These are phyloP conservation scores for Tolmerus cingulatus DNA, from an alignment of 2,888 invertebrate genomes.

Conservation along the genomic window DNA sequence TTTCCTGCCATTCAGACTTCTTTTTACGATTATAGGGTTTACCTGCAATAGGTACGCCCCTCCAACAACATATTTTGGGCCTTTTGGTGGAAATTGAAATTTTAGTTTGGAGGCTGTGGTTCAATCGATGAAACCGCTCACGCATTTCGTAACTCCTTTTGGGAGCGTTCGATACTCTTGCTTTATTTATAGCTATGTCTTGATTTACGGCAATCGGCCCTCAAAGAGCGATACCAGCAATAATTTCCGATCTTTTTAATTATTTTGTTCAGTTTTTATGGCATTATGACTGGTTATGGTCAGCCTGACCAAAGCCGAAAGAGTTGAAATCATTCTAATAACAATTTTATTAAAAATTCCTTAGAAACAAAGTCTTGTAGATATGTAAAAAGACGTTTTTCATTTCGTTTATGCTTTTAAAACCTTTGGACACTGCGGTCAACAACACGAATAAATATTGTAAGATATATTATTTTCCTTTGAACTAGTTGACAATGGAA, in stretches of 20 bases:
- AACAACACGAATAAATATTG: not conserved
- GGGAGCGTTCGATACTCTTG: not conserved
- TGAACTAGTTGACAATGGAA: not conserved
- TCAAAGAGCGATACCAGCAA: not conserved
- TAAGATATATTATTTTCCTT: not conserved
- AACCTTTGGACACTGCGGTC: not conserved
- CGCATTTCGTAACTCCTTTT: conserved; percentile 18
- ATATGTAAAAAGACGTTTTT: not conserved
- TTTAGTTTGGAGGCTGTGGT: not conserved
- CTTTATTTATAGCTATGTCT: not conserved
- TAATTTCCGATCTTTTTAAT: not conserved
- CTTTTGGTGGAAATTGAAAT: not conserved
- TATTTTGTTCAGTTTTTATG: not conserved
- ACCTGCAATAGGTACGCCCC: not conserved
- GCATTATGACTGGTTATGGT: not conserved
- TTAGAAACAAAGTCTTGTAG: not conserved
- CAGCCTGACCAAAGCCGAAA: not conserved
- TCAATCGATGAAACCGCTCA: not conserved
- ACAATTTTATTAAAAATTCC: not conserved
- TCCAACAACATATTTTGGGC: not conserved
- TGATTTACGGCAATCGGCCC: not conserved
- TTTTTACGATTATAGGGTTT: conserved; percentile 28
- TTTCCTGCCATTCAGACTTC: conserved; percentile 36
- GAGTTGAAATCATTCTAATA: not conserved
- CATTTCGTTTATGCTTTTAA: not conserved